Conservation (phyloP, 2,113 vertebrate species). For the Spea bombifrons region DNA sequence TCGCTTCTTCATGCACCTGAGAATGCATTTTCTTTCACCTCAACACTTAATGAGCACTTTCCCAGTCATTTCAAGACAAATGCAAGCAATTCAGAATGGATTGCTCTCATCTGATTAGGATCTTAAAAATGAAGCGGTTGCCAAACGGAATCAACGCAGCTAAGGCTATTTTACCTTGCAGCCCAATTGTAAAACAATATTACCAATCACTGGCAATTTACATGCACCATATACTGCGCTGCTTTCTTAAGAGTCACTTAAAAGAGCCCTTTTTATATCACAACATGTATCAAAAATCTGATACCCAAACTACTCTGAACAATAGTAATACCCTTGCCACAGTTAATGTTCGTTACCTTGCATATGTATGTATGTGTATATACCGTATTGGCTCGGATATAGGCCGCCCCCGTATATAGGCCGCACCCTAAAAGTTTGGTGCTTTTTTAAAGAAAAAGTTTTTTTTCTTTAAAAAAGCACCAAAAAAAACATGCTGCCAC, state of each 20-base stretch:
- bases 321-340: background rate
- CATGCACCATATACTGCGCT: constrained; percentile 19
- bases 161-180: background rate
- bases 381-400: no score
- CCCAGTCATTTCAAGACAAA: constrained; percentile 58
- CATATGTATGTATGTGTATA: no score
- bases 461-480: no score
- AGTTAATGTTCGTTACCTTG: no score
- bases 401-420: no score
- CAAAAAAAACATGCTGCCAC: no score
- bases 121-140: constrained; percentile 49
- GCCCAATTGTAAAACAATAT: constrained; percentile 24
- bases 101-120: constrained; percentile 52
- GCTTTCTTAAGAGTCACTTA: constrained; percentile 10
- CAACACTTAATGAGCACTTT: constrained; percentile 59
- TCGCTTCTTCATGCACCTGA: constrained; percentile 60
- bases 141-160: constrained; percentile 48
- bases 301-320: constrained; percentile 1
- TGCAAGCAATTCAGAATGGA: constrained; percentile 57
- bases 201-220: constrained; percentile 22
- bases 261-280: constrained; percentile 7
- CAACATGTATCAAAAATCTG: background rate
- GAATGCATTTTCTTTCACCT: constrained; percentile 58
- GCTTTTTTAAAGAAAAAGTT: no score
- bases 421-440: no score